phyloP scores from a whole-genome alignment of 2,888 invertebrate species.

The Erynnis tages region DNA sequence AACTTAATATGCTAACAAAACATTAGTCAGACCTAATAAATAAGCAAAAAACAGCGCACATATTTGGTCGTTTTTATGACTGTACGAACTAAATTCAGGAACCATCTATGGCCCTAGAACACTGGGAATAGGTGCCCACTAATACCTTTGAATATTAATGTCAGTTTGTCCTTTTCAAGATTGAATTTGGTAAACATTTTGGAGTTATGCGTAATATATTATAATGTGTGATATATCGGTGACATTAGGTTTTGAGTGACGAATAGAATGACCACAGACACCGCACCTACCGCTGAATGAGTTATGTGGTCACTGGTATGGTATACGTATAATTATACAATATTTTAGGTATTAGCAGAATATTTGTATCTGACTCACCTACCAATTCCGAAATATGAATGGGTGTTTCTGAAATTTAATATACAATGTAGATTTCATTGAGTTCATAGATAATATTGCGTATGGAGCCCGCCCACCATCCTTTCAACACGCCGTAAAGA shows the following conservation, averaged over 20 bases:
- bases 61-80: constrained; percentile 24
- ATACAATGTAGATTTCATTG: too few relatives aligned
- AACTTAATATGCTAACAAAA: not conserved
- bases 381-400: too few relatives aligned
- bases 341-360: too few relatives aligned
- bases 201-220: constrained; percentile 27
- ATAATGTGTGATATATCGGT: constrained; percentile 11
- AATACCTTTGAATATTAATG: constrained; percentile 31
- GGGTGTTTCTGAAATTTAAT: too few relatives aligned
- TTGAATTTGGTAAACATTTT: constrained; percentile 20
- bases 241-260: not conserved
- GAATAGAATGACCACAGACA: not conserved
- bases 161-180: constrained; percentile 20
- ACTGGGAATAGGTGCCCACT: constrained; percentile 22
- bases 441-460: too few relatives aligned
- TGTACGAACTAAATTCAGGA: constrained; percentile 4
- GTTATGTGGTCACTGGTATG: too few relatives aligned
- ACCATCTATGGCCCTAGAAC: constrained; percentile 5
- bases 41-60: constrained; percentile 15
- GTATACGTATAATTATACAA: too few relatives aligned
- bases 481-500: too few relatives aligned
- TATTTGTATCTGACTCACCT: too few relatives aligned
- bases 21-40: not conserved
- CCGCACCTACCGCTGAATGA: too few relatives aligned
- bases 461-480: too few relatives aligned